Conservation (phyloP, 1,140 invertebrate genomes). For the Papilio aristodemus region DNA sequence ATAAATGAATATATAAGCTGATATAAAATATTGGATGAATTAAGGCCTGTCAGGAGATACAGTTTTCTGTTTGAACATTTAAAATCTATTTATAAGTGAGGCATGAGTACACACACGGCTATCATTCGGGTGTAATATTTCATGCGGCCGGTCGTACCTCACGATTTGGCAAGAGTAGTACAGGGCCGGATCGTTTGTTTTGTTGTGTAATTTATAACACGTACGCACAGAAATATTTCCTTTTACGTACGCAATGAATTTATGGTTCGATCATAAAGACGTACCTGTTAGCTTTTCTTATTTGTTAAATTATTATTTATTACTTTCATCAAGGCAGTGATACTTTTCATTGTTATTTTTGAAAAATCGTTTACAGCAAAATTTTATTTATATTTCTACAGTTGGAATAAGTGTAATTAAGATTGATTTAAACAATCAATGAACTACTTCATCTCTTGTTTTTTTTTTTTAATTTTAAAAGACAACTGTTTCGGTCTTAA, state of each 20-base stretch:
- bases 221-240: slow-evolving; percentile 27
- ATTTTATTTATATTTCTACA: too few relatives aligned
- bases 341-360: not conserved
- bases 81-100: slow-evolving; percentile 6
- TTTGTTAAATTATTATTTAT: slow-evolving; percentile 6
- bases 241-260: slow-evolving; percentile 32
- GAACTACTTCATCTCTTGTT: too few relatives aligned
- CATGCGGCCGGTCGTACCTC: slow-evolving; percentile 32
- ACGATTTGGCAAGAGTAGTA: slow-evolving; percentile 35
- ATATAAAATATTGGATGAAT: too few relatives aligned
- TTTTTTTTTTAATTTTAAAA: too few relatives aligned
- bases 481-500: too few relatives aligned
- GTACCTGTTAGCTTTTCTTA: slow-evolving; percentile 1
- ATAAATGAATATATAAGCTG: too few relatives aligned
- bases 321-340: not conserved
- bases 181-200: slow-evolving; percentile 30
- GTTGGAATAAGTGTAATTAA: too few relatives aligned
- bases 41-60: too few relatives aligned
- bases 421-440: too few relatives aligned
- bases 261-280: slow-evolving; percentile 28
- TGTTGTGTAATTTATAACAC: slow-evolving; percentile 34
- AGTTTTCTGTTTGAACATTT: not conserved
- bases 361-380: too few relatives aligned
- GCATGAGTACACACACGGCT: slow-evolving; percentile 12
- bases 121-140: slow-evolving; percentile 31